phyloP scores from a whole-genome alignment of 2,888 invertebrate genomes.

The Plebejus anna region DNA sequence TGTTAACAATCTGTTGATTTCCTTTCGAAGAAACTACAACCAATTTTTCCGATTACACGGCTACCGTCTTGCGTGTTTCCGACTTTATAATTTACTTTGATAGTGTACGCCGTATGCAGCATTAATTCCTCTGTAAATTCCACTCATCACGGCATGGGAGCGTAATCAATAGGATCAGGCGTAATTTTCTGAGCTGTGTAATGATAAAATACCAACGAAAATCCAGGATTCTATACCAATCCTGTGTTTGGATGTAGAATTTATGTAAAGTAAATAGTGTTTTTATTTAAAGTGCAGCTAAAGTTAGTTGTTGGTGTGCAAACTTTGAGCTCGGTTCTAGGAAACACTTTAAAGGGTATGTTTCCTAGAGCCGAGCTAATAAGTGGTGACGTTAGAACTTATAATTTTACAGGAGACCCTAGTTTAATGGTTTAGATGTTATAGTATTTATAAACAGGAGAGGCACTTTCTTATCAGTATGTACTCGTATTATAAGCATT shows the following conservation, averaged over 20 bases:
- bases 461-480: no score
- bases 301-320: neutral
- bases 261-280: neutral
- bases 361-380: neutral
- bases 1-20: constrained; percentile 48
- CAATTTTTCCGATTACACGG: constrained; percentile 42
- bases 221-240: neutral
- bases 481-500: no score
- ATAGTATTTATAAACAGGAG: no score
- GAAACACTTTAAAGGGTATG: neutral
- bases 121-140: constrained; percentile 36
- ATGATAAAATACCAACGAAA: constrained; percentile 32
- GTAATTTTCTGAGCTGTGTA: constrained; percentile 41
- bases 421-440: no score
- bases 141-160: constrained; percentile 36
- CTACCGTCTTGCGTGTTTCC: constrained; percentile 38
- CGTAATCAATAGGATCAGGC: constrained; percentile 35
- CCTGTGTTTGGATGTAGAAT: neutral
- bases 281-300: constrained; percentile 39
- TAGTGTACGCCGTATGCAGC: constrained; percentile 35
- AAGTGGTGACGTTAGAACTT: neutral
- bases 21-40: constrained; percentile 37
- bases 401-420: neutral
- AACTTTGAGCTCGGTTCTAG: neutral
- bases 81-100: constrained; percentile 36